A percentile compares a stretch with the other conserved stretches of the same genome.
These are phyloP conservation scores for Myotis findleyi DNA, from an alignment of 2,797 vertebrate species.

Conservation along the genomic window DNA sequence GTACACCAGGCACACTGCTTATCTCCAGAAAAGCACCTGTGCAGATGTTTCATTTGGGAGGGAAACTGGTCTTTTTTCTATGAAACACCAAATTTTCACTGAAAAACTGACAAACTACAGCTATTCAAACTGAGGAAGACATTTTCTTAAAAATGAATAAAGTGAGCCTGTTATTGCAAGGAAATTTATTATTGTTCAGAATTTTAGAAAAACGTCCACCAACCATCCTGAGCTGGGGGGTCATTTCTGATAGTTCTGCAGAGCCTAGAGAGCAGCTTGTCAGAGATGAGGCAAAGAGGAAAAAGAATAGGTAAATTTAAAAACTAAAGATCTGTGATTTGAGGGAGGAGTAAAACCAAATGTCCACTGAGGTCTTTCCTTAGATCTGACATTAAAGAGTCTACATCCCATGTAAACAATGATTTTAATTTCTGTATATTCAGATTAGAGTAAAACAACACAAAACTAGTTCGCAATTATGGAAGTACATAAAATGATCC, in stretches of 20 bases:
- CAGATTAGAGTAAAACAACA: background rate
- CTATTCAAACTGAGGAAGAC: background rate
- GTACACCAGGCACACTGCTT: no score
- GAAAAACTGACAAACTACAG: background rate
- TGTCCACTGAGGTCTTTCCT: background rate
- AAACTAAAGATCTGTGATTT: background rate
- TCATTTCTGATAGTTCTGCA: background rate
- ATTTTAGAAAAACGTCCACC: background rate
- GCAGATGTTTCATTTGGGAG: no score
- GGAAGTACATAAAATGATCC: background rate
- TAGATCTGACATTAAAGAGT: background rate
- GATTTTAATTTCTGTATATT: background rate
- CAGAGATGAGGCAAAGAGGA: background rate
- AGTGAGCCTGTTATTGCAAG: background rate
- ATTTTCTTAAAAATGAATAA: background rate
- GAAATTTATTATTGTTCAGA: background rate
- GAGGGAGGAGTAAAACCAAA: background rate
- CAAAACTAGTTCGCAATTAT: background rate
- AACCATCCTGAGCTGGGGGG: background rate
- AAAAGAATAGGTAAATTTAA: background rate
- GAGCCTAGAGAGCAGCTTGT: background rate
- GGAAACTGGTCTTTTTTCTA: fast-evolving
- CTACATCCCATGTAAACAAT: background rate
- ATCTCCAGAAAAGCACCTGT: background rate
- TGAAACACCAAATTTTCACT: background rate